These are phyloP conservation scores for Dasysyrphus albostriatus DNA, from an alignment of 2,888 invertebrate species.

Conservation along the genomic window DNA sequence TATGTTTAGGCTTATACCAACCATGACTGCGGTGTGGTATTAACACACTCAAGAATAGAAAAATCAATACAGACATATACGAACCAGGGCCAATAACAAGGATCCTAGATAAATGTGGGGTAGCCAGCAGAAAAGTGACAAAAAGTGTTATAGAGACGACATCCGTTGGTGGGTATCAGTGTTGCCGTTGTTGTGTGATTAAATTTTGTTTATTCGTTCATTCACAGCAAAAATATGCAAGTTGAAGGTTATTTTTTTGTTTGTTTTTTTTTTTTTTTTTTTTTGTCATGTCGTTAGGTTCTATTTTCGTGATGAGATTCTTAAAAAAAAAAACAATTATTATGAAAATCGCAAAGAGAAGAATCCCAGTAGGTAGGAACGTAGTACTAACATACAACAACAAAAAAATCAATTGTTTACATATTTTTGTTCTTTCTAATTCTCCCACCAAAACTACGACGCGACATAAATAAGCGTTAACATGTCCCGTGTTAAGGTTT, in stretches of 20 bases:
- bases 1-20: conserved; percentile 35
- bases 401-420: conserved; percentile 37
- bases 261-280: background rate
- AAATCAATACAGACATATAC: conserved; percentile 60
- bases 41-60: conserved; percentile 63
- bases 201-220: conserved; percentile 40
- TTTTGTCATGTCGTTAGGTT: background rate
- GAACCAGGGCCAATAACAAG: conserved; percentile 65
- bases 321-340: background rate
- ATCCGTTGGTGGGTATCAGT: conserved; percentile 6
- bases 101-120: conserved; percentile 50
- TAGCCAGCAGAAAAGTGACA: conserved; percentile 14
- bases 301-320: conserved; percentile 25
- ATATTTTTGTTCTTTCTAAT: conserved; percentile 4
- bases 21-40: conserved; percentile 58
- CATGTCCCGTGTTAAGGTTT: conserved; percentile 9
- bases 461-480: conserved; percentile 20
- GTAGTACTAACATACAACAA: background rate
- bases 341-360: background rate
- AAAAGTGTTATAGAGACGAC: conserved; percentile 54
- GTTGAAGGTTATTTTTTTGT: conserved; percentile 46
- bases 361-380: background rate
- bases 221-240: conserved; percentile 41
- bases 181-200: conserved; percentile 40
- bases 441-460: conserved; percentile 27